A percentile compares a stretch with the other conserved stretches of the same genome.
phyloP scores from a whole-genome alignment of 2,888 invertebrate species.

The Drosophila lacicola region DNA sequence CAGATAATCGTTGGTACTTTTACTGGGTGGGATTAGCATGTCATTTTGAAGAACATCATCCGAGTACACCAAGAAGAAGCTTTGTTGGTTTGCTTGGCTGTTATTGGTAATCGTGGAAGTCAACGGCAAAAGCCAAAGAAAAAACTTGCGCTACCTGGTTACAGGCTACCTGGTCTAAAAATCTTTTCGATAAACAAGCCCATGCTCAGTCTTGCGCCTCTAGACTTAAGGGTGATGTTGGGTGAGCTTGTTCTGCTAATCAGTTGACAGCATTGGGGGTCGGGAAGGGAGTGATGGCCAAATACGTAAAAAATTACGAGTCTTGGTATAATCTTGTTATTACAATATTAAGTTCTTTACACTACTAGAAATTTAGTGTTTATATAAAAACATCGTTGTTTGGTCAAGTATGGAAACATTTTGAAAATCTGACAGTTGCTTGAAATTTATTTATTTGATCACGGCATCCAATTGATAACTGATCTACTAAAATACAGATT shows the following conservation, averaged over 20 bases:
- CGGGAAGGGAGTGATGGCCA: slow-evolving; percentile 5
- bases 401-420: too few relatives aligned
- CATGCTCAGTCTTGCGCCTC: not conserved
- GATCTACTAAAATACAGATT: too few relatives aligned
- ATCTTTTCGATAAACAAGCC: not conserved
- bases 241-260: slow-evolving; percentile 58
- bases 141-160: slow-evolving; percentile 26
- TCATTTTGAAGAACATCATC: slow-evolving; percentile 50
- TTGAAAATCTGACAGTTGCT: too few relatives aligned
- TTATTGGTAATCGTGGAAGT: slow-evolving; percentile 63
- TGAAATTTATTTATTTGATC: too few relatives aligned
- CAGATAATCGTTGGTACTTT: slow-evolving; percentile 41
- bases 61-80: slow-evolving; percentile 41
- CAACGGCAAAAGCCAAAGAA: slow-evolving; percentile 49
- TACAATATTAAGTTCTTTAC: too few relatives aligned
- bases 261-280: slow-evolving; percentile 36
- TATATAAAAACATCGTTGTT: too few relatives aligned
- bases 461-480: too few relatives aligned
- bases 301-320: not conserved
- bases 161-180: slow-evolving; percentile 17
- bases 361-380: too few relatives aligned
- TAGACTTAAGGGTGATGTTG: slow-evolving; percentile 36
- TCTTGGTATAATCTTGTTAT: too few relatives aligned
- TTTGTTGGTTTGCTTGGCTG: slow-evolving; percentile 56
- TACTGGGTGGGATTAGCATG: slow-evolving; percentile 42